Conservation (phyloP, 2,888 invertebrate genomes). For the Stenodema calcarata region DNA sequence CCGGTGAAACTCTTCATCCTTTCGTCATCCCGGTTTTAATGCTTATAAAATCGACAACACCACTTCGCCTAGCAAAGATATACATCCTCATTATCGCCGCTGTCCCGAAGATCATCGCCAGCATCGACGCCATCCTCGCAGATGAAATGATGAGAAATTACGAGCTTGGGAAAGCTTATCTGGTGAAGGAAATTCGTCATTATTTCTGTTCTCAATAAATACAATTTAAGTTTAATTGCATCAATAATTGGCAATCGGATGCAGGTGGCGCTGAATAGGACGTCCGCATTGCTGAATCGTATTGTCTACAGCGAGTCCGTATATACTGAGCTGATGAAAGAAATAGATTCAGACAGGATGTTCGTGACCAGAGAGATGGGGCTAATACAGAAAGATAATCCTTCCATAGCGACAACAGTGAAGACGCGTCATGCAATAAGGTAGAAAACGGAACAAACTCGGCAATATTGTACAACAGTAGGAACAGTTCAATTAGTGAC, state of each 20-base stretch:
- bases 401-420: conserved; percentile 30
- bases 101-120: conserved; percentile 23
- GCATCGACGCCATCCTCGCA: background rate
- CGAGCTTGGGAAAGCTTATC: conserved; percentile 21
- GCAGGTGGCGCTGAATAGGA: conserved; percentile 28
- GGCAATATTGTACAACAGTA: too few relatives aligned
- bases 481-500: too few relatives aligned
- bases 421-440: conserved; percentile 41
- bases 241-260: background rate
- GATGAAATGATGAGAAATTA: conserved; percentile 39
- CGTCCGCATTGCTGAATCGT: conserved; percentile 1
- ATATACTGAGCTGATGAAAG: conserved; percentile 25
- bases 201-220: background rate
- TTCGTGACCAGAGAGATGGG: conserved; percentile 17
- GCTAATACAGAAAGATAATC: conserved; percentile 33
- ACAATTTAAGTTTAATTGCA: too few relatives aligned
- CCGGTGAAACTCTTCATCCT: background rate
- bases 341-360: conserved; percentile 26
- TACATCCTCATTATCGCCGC: conserved; percentile 8
- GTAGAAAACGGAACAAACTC: too few relatives aligned
- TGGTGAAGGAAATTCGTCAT: background rate
- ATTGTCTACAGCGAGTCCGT: conserved; percentile 26
- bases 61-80: background rate
- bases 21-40: background rate
- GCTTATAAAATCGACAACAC: conserved; percentile 1